Evolutionary conservation across 2,113 vertebrate genomes (phyloP), one percentile per base, ranked within the genome.

Genomic region (Paracanthobrama guichenoti): DNA sequence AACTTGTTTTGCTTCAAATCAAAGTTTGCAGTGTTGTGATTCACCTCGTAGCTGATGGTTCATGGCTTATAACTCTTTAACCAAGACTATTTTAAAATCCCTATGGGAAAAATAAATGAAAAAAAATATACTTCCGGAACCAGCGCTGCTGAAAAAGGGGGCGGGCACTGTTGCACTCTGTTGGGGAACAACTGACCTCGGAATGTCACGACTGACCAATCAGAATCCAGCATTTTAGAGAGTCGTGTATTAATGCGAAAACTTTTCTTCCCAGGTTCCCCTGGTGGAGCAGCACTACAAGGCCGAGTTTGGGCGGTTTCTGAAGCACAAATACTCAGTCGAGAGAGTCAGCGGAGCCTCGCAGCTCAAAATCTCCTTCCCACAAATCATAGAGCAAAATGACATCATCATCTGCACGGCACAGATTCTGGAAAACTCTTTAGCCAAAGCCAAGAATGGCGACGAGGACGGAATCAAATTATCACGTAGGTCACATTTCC

Each of bases 381-480:
- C 95, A 84, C 92, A 97, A 90, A 95, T 96, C n/a, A 94, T 97
- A 50, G 93, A 86, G 89, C 90, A 90, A 16, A 89, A 95, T 83
- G 95, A 98, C 87, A 94, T 99, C 86, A 95, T 99, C 89, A 97
- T 99, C 87, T 96, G 97, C 89, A 99, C 98, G n/a, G 98, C 98
- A 81, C 96, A 98, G 91, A 99, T 99, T 62, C 94, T 99, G 84
- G 97, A 99, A 91, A 99, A 99, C 91, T 96, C 92, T 62, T 93
- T 99, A 85, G 89, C 94, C 84, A 93, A 94, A 83, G 90, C 91
- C 42, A 89, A 92, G 39, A 79, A 86, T 4, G 95, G 94, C 77
- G 95, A 96, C 59, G 96, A 98, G 87, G 95, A 96, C 83, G 93
- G 95, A 24, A 93, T 98, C 87, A 86, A 88, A 9, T 91, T 99